Percentiles rank a stretch among this genome's conserved stretches.
phyloP scores from a whole-genome alignment of 2,797 vertebrate species.

The Linurgus olivaceus region DNA sequence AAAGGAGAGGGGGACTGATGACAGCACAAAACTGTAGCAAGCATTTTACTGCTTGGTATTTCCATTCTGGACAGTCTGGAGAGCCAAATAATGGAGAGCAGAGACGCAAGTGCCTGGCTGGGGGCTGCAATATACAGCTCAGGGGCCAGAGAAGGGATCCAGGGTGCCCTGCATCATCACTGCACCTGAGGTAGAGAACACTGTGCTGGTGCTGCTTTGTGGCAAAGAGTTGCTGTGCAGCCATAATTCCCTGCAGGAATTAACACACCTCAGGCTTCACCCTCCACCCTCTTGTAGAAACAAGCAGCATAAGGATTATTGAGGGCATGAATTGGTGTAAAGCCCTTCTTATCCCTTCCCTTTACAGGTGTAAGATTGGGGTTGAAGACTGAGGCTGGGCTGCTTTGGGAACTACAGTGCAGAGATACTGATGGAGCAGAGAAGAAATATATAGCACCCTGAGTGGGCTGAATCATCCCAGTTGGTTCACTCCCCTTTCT shows the following conservation, averaged over 20 bases:
- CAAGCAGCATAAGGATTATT: neutral
- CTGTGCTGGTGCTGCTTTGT: neutral
- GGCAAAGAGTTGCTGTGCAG: neutral
- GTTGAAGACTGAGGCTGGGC: neutral
- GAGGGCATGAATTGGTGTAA: neutral
- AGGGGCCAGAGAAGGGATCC: neutral
- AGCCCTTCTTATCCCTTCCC: neutral
- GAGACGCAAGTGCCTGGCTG: neutral
- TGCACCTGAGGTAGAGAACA: neutral
- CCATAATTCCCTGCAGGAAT: neutral
- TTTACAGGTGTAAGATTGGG: neutral
- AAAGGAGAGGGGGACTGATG: neutral
- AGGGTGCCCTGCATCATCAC: neutral
- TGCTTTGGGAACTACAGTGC: conserved; percentile 20
- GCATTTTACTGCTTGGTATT: neutral
- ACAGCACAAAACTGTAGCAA: neutral
- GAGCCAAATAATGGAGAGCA: neutral
- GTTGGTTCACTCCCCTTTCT: conserved; percentile 31
- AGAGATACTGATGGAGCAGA: neutral
- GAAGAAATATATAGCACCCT: neutral
- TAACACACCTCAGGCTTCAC: neutral
- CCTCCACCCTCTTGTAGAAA: conserved; percentile 8
- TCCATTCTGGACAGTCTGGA: neutral
- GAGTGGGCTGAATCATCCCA: conserved; percentile 21
- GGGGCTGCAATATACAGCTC: neutral